phyloP scores from a whole-genome alignment of 2,888 invertebrate species.

The Acleris literana region DNA sequence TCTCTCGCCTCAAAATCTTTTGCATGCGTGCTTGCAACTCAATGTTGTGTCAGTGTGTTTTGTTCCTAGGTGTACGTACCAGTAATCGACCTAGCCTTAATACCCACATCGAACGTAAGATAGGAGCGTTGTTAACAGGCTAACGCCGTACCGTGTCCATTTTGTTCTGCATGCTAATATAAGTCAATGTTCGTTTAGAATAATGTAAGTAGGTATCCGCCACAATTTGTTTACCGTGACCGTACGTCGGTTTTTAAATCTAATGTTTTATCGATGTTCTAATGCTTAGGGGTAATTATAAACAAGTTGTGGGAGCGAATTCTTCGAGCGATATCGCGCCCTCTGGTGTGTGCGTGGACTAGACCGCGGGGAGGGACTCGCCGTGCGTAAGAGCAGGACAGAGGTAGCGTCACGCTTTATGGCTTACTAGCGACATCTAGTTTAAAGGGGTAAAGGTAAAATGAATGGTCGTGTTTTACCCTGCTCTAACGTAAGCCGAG shows the following conservation, averaged over 20 bases:
- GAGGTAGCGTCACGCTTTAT: neutral
- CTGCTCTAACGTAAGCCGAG: neutral
- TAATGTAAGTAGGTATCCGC: conserved; percentile 63
- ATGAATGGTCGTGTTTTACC: neutral
- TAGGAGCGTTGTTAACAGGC: conserved; percentile 61
- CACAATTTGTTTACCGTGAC: conserved; percentile 49
- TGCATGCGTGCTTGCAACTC: conserved; percentile 80
- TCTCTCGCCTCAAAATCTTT: conserved; percentile 78
- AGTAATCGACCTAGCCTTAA: conserved; percentile 79
- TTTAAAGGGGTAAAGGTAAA: no score
- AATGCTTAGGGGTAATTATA: conserved; percentile 74
- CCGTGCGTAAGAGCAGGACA: neutral
- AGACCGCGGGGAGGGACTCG: neutral
- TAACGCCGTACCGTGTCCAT: conserved; percentile 49
- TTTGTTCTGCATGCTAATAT: conserved; percentile 76
- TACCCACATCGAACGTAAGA: conserved; percentile 79
- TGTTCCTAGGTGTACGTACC: conserved; percentile 69
- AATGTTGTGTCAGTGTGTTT: conserved; percentile 69
- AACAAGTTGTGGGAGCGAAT: conserved; percentile 71
- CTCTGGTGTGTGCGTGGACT: conserved; percentile 7
- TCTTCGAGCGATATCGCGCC: conserved; percentile 71
- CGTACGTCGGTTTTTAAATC: conserved; percentile 55
- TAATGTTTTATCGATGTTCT: conserved; percentile 75
- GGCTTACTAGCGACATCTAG: no score
- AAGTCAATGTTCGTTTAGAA: conserved; percentile 74